Percentiles rank a stretch among this genome's conserved stretches.
phyloP scores from a whole-genome alignment of 1,140 invertebrate species.

The Cotesia vestalis region DNA sequence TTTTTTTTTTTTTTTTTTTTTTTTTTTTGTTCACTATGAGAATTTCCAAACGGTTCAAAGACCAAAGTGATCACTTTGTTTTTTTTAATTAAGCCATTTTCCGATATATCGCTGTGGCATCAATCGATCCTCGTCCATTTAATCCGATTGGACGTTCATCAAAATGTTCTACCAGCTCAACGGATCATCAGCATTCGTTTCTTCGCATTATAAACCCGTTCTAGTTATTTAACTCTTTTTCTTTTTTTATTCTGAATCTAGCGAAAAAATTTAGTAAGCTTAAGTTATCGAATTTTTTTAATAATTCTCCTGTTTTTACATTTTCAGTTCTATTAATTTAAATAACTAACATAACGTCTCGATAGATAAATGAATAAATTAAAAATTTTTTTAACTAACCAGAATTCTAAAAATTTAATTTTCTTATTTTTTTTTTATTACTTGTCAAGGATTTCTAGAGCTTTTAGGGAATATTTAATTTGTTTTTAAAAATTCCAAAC shows the following conservation, averaged over 20 bases:
- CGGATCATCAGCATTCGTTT: not conserved
- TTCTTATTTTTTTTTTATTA: too few relatives aligned
- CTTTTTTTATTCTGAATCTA: not conserved
- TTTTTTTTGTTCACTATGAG: conserved; percentile 3
- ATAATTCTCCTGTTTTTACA: too few relatives aligned
- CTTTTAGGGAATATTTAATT: too few relatives aligned
- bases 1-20: not conserved
- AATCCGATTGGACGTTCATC: conserved; percentile 23
- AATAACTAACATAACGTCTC: too few relatives aligned
- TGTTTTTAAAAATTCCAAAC: too few relatives aligned
- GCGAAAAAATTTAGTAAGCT: too few relatives aligned
- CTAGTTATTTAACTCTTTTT: conserved; percentile 7
- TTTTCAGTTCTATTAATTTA: too few relatives aligned
- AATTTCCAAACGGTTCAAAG: conserved; percentile 15
- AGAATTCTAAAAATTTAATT: too few relatives aligned
- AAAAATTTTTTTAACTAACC: too few relatives aligned
- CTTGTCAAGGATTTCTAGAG: too few relatives aligned
- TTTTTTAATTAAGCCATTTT: conserved; percentile 24
- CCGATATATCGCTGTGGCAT: conserved; percentile 5
- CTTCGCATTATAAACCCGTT: not conserved
- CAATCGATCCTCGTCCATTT: conserved; percentile 10
- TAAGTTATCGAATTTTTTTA: too few relatives aligned
- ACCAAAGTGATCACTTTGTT: conserved; percentile 18
- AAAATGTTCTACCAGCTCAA: conserved; percentile 15
- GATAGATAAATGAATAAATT: too few relatives aligned